Percentiles rank a stretch among this genome's conserved stretches.
phyloP scores from a whole-genome alignment of 2,888 invertebrate genomes.

The Ornithoptera priamus region DNA sequence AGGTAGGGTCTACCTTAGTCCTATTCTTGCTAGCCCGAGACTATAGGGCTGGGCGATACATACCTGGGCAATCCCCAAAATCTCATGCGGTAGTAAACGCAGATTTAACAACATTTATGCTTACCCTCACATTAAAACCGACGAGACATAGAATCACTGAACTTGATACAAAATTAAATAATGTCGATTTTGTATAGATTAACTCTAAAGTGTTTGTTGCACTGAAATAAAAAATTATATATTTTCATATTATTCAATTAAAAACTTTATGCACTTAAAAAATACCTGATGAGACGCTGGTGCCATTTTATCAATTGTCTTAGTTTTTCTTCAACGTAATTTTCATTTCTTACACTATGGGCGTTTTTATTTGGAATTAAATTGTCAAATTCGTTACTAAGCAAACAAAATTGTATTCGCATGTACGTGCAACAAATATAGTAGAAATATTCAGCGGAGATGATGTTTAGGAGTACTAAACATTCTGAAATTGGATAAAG shows the following conservation, averaged over 20 bases:
- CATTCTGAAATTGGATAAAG: conserved; percentile 41
- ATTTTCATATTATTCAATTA: not conserved
- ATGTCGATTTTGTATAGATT: conserved; percentile 50
- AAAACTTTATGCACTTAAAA: not conserved
- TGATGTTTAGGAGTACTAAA: conserved; percentile 44
- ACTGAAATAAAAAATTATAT: conserved; percentile 36
- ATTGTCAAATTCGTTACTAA: conserved; percentile 42
- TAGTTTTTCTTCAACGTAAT: conserved; percentile 9
- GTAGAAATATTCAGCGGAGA: conserved; percentile 47
- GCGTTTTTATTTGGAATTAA: conserved; percentile 31
- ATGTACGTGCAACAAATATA: conserved; percentile 50
- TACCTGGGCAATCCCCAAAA: too few species aligned
- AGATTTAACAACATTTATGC: not conserved
- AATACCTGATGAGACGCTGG: conserved; percentile 19
- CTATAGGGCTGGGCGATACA: too few species aligned
- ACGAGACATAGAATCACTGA: conserved; percentile 56
- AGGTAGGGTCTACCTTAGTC: too few species aligned
- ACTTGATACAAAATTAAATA: conserved; percentile 52
- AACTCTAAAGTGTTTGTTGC: conserved; percentile 44
- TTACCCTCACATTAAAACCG: conserved; percentile 56
- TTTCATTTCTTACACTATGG: not conserved
- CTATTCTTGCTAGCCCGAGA: too few species aligned
- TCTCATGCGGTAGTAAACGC: not conserved
- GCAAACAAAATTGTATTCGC: conserved; percentile 43
- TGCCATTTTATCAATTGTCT: conserved; percentile 18